Evolutionary conservation across 2,113 vertebrate species (phyloP).

Genomic region (Pangasianodon gigas): DNA sequence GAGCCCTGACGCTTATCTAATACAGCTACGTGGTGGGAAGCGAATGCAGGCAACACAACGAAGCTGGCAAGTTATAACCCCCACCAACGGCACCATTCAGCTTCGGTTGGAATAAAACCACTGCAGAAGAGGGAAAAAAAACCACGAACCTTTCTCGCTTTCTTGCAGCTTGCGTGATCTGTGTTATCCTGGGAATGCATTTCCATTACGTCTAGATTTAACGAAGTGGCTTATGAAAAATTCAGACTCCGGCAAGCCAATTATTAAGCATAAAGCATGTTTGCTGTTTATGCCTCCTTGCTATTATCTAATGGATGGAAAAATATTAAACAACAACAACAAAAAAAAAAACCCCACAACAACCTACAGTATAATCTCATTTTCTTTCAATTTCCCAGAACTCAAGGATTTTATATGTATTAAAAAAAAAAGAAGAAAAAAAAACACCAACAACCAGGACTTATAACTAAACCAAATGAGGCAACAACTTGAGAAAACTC

Average conservation of each 20-base stretch:
- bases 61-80: not conserved
- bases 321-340: not conserved
- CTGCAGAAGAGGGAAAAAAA: not conserved
- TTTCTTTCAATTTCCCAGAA: not conserved
- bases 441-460: not conserved
- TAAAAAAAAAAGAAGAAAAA: not conserved
- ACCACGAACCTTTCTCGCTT: not conserved
- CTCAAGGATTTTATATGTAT: not conserved
- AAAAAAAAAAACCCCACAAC: not conserved
- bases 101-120: not conserved
- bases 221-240: conserved; percentile 7
- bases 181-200: not conserved
- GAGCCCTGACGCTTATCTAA: not conserved
- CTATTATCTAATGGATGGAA: not conserved
- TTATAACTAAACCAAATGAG: not conserved
- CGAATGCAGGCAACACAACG: not conserved
- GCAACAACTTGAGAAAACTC: not conserved
- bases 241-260: not conserved
- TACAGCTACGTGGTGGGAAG: not conserved
- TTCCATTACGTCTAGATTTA: not conserved
- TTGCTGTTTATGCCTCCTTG: not conserved
- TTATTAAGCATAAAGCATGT: not conserved
- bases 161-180: not conserved
- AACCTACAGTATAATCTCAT: not conserved
- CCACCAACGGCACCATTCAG: not conserved